Percentiles rank a stretch among this genome's conserved stretches.
These are phyloP conservation scores for Danionella dracula DNA, from an alignment of 2,797 vertebrate genomes.

Conservation along the genomic window DNA sequence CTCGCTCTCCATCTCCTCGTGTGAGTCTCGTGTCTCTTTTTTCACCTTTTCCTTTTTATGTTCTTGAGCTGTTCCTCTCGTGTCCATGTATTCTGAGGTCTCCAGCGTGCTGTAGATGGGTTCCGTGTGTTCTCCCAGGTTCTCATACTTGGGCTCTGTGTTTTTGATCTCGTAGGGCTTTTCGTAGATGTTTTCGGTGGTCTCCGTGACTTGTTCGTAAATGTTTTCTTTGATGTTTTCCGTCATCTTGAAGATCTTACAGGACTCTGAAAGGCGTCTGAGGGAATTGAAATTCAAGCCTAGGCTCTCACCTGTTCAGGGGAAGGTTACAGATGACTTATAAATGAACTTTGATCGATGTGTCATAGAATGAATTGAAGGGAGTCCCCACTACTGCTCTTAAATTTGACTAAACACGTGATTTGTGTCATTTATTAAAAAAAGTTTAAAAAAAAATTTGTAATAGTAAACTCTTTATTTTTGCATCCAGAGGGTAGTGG, in stretches of 20 bases:
- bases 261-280: background rate
- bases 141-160: slow-evolving; percentile 32
- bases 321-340: slow-evolving; percentile 26
- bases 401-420: no score
- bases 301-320: slow-evolving; percentile 34
- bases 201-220: background rate
- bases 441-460: no score
- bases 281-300: background rate
- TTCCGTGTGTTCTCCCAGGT: slow-evolving; percentile 30
- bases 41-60: background rate
- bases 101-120: slow-evolving; percentile 42
- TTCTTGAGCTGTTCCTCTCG: background rate
- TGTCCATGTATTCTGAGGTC: background rate
- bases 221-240: slow-evolving; percentile 51
- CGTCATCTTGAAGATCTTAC: slow-evolving; percentile 17
- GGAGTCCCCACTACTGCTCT: background rate
- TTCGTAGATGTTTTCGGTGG: background rate
- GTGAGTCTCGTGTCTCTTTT: background rate
- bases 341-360: slow-evolving; percentile 50
- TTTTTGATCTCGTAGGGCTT: slow-evolving; percentile 29
- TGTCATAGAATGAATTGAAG: slow-evolving; percentile 19
- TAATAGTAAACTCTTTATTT: no score
- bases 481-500: no score
- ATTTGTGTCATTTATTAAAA: no score
- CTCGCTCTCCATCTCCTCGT: background rate